Evolutionary conservation across 2,797 vertebrate genomes (phyloP).

Genomic region (Psittacula echo): DNA sequence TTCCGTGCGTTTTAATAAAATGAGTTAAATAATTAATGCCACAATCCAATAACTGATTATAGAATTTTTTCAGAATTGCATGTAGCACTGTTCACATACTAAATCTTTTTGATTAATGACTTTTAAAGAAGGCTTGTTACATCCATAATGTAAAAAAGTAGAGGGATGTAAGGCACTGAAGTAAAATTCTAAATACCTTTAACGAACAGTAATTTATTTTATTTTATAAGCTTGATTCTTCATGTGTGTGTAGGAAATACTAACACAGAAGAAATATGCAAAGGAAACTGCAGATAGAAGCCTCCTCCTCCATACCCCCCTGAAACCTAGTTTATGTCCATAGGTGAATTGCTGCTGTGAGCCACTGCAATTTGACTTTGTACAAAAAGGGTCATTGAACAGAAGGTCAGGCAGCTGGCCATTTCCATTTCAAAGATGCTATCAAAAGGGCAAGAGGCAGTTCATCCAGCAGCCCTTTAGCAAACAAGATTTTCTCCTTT

Average conservation of each 20-base stretch:
- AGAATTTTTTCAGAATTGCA: slow-evolving; percentile 46
- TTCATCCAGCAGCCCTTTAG: slow-evolving; percentile 82
- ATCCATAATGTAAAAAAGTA: slow-evolving; percentile 32
- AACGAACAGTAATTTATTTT: slow-evolving; percentile 35
- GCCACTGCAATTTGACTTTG: slow-evolving; percentile 91
- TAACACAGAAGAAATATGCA: neutral
- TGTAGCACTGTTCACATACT: slow-evolving; percentile 40
- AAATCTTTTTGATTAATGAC: slow-evolving; percentile 68
- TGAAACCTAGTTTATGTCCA: slow-evolving; percentile 80
- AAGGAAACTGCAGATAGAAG: slow-evolving; percentile 58
- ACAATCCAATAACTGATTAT: slow-evolving; percentile 70
- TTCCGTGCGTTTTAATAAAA: slow-evolving; percentile 57
- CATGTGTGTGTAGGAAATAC: neutral
- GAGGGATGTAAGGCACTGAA: neutral
- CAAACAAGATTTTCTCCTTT: slow-evolving; percentile 87
- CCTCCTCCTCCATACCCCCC: slow-evolving; percentile 35
- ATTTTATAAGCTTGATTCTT: slow-evolving; percentile 34
- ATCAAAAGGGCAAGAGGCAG: slow-evolving; percentile 86
- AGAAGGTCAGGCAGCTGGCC: slow-evolving; percentile 98
- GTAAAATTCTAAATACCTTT: slow-evolving; percentile 30
- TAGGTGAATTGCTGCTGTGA: slow-evolving; percentile 82
- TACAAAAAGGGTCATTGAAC: slow-evolving; percentile 93
- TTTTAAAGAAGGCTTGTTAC: slow-evolving; percentile 51
- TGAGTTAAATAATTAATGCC: slow-evolving; percentile 72
- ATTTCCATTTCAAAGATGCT: slow-evolving; percentile 98